phyloP scores from a whole-genome alignment of 2,113 vertebrate species.

The Rhinolophus ferrumequinum region DNA sequence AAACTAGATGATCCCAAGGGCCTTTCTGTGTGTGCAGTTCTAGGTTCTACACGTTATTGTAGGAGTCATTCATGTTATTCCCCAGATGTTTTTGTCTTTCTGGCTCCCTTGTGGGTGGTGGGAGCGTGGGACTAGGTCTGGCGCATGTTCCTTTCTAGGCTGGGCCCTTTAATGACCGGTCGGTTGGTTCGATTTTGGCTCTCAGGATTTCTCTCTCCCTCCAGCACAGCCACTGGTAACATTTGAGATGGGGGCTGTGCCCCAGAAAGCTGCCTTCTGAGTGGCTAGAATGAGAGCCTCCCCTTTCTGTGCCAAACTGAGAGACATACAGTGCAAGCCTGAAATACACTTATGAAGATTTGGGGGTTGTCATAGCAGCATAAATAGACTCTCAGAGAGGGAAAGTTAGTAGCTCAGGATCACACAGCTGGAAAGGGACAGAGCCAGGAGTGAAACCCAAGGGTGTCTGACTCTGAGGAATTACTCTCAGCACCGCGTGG shows the following conservation, averaged over 20 bases:
- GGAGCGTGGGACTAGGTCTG: not conserved
- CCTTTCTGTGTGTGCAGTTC: not conserved
- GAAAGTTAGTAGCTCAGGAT: not conserved
- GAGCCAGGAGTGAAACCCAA: not conserved
- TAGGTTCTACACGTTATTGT: not conserved
- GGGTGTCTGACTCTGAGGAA: not conserved
- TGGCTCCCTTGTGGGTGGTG: not conserved
- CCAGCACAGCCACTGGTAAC: not conserved
- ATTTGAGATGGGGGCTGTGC: not conserved
- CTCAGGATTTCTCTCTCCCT: not conserved
- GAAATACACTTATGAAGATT: not conserved
- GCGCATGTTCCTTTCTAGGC: not conserved
- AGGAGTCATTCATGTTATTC: rapidly evolving
- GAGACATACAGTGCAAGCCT: rapidly evolving
- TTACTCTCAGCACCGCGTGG: not conserved
- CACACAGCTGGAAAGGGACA: not conserved
- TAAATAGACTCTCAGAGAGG: not conserved
- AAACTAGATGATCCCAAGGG: not conserved
- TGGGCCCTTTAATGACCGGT: not conserved
- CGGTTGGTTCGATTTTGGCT: not conserved
- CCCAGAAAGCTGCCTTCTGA: not conserved
- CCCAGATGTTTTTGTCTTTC: not conserved
- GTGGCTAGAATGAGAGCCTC: not conserved
- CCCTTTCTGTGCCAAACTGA: rapidly evolving
- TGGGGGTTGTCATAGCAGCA: not conserved